Evolutionary conservation across 2,113 vertebrate genomes (phyloP).

Genomic region (Pomatostomus ruficeps): DNA sequence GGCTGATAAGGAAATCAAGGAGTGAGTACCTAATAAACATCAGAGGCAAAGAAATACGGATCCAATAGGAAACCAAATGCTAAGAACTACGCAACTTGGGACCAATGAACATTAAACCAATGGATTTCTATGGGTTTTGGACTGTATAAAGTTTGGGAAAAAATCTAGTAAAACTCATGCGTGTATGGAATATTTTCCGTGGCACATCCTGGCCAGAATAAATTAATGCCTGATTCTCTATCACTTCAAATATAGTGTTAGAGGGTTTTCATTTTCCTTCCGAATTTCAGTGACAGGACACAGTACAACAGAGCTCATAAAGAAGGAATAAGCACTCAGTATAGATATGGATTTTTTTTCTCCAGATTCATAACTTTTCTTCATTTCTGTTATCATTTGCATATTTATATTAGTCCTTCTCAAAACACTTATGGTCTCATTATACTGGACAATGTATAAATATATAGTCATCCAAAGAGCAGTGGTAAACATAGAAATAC

Average conservation of each 20-base stretch:
- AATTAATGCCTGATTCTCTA: background rate
- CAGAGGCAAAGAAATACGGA: background rate
- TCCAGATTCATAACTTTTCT: too few relatives aligned
- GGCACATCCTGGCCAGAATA: background rate
- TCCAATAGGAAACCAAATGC: background rate
- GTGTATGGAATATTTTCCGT: background rate
- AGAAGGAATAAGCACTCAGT: too few relatives aligned
- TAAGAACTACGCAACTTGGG: background rate
- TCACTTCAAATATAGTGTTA: too few relatives aligned
- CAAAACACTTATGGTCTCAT: background rate
- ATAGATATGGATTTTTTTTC: too few relatives aligned
- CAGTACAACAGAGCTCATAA: too few relatives aligned
- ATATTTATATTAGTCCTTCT: background rate
- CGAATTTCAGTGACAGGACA: background rate
- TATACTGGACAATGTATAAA: background rate
- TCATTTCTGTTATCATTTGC: too few relatives aligned
- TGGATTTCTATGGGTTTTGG: too few relatives aligned
- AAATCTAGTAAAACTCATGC: background rate
- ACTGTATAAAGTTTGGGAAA: background rate
- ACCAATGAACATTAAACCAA: background rate
- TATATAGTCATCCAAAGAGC: background rate
- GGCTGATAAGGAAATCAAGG: background rate
- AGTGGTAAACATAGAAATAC: background rate
- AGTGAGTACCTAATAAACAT: background rate
- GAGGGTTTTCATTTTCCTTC: background rate